Conservation (phyloP, 1,140 invertebrate genomes). For the Maconellicoccus hirsutus region DNA sequence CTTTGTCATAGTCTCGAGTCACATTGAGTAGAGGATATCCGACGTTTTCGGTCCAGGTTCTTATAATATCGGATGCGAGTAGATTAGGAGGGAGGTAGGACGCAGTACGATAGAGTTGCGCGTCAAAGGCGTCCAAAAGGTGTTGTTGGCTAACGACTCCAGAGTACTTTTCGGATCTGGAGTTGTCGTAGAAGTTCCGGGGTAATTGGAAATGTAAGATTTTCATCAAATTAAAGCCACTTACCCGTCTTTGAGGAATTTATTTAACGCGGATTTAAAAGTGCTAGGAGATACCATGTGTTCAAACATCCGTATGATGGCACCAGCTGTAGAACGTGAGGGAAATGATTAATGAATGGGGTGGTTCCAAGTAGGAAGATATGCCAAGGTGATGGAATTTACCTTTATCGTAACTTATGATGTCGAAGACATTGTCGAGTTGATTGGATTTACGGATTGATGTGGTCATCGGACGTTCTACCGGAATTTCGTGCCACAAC, state of each 20-base stretch:
- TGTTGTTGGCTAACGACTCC: constrained; percentile 23
- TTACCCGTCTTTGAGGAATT: not conserved
- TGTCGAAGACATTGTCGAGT: constrained; percentile 86
- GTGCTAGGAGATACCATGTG: constrained; percentile 50
- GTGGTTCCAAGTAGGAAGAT: no score
- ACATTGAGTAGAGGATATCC: constrained; percentile 60
- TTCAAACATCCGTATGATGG: constrained; percentile 65
- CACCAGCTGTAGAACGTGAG: constrained; percentile 32
- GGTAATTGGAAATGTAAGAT: no score
- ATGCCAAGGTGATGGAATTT: no score
- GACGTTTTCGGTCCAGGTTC: constrained; percentile 58
- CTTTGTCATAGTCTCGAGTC: not conserved
- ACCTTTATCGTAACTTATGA: constrained; percentile 86
- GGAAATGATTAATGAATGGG: no score
- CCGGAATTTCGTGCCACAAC: constrained; percentile 34
- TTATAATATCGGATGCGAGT: constrained; percentile 40
- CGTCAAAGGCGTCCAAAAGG: constrained; percentile 27
- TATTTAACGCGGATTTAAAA: constrained; percentile 41
- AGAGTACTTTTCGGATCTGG: constrained; percentile 17
- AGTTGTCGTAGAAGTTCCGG: no score
- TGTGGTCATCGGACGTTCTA: constrained; percentile 74
- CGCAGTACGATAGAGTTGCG: not conserved
- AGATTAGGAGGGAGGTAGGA: not conserved
- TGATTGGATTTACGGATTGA: constrained; percentile 77
- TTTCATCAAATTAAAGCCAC: not conserved